Percentiles rank a stretch among this genome's conserved stretches.
Evolutionary conservation across 30 jellyfish, hydroid and myxozoan species (phyloP).

Genomic region (Hydractinia echinata): DNA sequence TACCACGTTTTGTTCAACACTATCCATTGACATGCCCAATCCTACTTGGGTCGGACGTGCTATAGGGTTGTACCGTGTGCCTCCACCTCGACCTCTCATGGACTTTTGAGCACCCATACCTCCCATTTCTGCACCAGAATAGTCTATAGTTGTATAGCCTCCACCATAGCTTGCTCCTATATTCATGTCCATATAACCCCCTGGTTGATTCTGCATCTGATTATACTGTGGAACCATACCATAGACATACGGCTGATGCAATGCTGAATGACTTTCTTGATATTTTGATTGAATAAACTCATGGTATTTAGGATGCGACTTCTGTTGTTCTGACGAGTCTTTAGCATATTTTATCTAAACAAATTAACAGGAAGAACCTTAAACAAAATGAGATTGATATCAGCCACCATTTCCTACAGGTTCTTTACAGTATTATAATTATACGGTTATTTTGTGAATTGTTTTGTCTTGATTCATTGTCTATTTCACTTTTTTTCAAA

Average conservation of each 20-base stretch:
- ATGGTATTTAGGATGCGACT: constrained; percentile 17
- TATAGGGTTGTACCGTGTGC: constrained; percentile 36
- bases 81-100: constrained; percentile 31
- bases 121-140: not conserved
- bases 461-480: too few species aligned
- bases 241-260: constrained; percentile 6
- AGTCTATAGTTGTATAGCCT: constrained; percentile 19
- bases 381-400: too few species aligned
- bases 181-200: not conserved
- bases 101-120: not conserved
- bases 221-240: constrained; percentile 3
- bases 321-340: constrained; percentile 27
- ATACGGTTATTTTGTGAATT: too few species aligned
- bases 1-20: not conserved
- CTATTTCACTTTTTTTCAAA: too few species aligned
- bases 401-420: too few species aligned
- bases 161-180: constrained; percentile 26
- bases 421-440: too few species aligned
- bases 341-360: constrained; percentile 38
- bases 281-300: not conserved
- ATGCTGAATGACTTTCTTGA: not conserved
- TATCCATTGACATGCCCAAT: not conserved
- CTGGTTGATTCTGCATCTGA: not conserved
- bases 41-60: constrained; percentile 31
- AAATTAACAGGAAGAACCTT: not conserved